Conservation (phyloP, 2,888 invertebrate genomes). For the Habroteleia sp. region DNA sequence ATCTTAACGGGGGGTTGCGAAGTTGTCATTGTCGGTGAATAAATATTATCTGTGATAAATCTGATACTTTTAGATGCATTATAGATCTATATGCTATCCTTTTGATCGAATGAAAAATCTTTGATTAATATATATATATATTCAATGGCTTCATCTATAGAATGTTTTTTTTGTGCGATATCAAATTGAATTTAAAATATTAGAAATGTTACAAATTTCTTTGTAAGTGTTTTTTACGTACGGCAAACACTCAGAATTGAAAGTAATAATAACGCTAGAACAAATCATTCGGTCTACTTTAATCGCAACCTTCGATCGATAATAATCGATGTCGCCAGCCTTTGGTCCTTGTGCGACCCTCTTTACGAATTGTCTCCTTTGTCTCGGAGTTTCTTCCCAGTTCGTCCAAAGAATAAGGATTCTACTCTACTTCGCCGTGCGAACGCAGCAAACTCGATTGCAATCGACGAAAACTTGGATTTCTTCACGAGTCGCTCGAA, state of each 20-base stretch:
- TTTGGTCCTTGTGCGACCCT: constrained; percentile 58
- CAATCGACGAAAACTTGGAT: constrained; percentile 64
- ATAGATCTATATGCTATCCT: too few species aligned
- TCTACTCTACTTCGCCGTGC: constrained; percentile 42
- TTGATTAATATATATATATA: too few species aligned
- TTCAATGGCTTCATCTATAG: too few species aligned
- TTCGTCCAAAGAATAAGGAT: constrained; percentile 58
- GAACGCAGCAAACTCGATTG: constrained; percentile 64
- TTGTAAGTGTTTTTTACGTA: too few species aligned
- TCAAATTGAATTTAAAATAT: too few species aligned
- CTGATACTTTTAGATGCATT: too few species aligned
- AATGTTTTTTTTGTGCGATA: too few species aligned
- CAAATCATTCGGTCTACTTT: constrained; percentile 35
- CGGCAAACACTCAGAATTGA: background rate
- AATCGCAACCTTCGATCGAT: constrained; percentile 54
- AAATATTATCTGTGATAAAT: too few species aligned
- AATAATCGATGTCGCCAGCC: constrained; percentile 55
- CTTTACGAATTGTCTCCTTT: constrained; percentile 54
- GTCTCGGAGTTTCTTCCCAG: constrained; percentile 56
- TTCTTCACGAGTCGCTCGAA: constrained; percentile 63
- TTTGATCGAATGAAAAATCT: too few species aligned
- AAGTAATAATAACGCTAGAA: constrained; percentile 34
- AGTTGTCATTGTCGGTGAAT: too few species aligned
- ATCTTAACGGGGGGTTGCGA: too few species aligned
- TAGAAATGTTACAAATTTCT: too few species aligned